These are phyloP conservation scores for Mormyrus hasselquistii DNA, from an alignment of 2,797 vertebrate genomes.

Conservation along the genomic window DNA sequence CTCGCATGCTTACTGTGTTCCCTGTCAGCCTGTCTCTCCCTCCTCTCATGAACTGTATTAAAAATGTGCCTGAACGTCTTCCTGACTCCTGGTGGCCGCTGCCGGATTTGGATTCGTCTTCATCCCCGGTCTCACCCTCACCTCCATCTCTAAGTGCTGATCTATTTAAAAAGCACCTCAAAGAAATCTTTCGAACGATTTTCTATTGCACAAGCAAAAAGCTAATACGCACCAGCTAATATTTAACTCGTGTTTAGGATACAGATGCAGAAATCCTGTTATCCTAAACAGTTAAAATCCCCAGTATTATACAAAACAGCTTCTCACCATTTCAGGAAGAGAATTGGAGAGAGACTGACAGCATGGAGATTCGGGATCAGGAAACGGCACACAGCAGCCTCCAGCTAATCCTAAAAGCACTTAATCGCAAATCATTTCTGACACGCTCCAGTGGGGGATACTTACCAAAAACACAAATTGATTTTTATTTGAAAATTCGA, in stretches of 20 bases:
- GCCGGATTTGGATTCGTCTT: background rate
- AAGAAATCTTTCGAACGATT: background rate
- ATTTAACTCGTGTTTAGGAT: background rate
- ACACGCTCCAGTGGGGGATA: background rate
- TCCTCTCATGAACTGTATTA: background rate
- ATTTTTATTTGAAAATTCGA: background rate
- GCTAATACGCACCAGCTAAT: background rate
- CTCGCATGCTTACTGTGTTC: background rate
- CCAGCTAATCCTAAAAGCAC: background rate
- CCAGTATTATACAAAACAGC: background rate
- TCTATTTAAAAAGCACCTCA: background rate
- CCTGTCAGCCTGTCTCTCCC: background rate
- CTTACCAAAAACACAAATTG: background rate
- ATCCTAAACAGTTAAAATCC: conserved; percentile 16
- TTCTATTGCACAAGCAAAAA: background rate
- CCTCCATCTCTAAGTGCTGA: background rate
- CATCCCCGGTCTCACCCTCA: background rate
- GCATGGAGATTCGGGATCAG: background rate
- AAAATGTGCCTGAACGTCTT: background rate
- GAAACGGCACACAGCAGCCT: background rate
- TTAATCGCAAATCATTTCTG: conserved; percentile 10
- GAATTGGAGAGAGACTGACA: background rate
- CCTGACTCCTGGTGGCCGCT: background rate
- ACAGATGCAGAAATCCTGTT: conserved; percentile 15
- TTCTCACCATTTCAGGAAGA: background rate